Percentiles rank a stretch among this genome's conserved stretches.
Conservation (phyloP, 2,797 vertebrate genomes). For the Gymnothorax reevesii region DNA sequence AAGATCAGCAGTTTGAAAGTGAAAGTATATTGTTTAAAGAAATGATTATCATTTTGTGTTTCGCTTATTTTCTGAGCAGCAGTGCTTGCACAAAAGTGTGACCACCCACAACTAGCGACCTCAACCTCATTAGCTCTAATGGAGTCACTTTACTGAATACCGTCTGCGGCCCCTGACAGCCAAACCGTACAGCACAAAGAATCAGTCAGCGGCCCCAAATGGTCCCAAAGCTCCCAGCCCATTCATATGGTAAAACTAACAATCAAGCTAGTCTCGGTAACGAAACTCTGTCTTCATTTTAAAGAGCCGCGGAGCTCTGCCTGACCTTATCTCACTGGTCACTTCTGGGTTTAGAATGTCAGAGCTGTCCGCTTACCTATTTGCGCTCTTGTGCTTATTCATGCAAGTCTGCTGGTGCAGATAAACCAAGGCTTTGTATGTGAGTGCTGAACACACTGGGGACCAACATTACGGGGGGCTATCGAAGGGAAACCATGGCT, state of each 20-base stretch:
- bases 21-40: neutral
- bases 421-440: slow-evolving; percentile 28
- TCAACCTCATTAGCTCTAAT: slow-evolving; percentile 72
- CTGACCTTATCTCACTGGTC: slow-evolving; percentile 59
- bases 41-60: neutral
- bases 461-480: slow-evolving; percentile 20
- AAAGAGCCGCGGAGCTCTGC: slow-evolving; percentile 42
- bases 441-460: neutral
- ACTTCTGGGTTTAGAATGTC: slow-evolving; percentile 63
- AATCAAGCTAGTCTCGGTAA: slow-evolving; percentile 56
- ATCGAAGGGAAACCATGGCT: slow-evolving; percentile 5
- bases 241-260: slow-evolving; percentile 72
- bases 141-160: slow-evolving; percentile 68
- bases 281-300: slow-evolving; percentile 54
- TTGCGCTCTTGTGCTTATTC: slow-evolving; percentile 44
- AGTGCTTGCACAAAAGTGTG: slow-evolving; percentile 41
- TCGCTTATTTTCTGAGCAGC: neutral
- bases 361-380: slow-evolving; percentile 55
- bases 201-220: slow-evolving; percentile 50
- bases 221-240: slow-evolving; percentile 50
- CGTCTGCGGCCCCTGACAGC: slow-evolving; percentile 59
- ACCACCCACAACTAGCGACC: slow-evolving; percentile 63
- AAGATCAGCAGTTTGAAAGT: neutral
- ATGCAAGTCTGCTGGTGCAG: slow-evolving; percentile 51
- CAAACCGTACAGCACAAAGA: slow-evolving; percentile 51